phyloP scores from a whole-genome alignment of 2,113 vertebrate species.

The Neolamprologus fasciatus region DNA sequence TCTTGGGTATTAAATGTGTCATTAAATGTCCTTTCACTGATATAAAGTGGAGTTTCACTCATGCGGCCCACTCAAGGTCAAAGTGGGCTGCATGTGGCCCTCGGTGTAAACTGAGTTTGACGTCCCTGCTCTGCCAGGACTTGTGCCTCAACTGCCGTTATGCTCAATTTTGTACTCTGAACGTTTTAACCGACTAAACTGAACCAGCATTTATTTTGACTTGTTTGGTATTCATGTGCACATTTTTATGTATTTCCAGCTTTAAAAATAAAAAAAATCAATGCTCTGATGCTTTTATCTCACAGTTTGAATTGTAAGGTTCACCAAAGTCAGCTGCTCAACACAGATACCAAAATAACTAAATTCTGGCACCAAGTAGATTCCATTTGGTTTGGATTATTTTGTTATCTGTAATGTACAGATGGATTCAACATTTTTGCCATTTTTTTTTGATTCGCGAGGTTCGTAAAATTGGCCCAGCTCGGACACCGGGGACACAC shows the following conservation, averaged over 20 bases:
- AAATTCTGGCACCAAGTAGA: not conserved
- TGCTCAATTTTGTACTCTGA: not conserved
- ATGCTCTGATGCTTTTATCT: not conserved
- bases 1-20: not conserved
- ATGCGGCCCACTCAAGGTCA: not conserved
- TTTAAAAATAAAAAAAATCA: not conserved
- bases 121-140: not conserved
- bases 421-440: constrained; percentile 27
- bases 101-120: not conserved
- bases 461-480: constrained; percentile 4
- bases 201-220: not conserved
- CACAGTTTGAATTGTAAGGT: not conserved
- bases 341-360: constrained; percentile 27
- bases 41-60: not conserved
- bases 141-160: not conserved
- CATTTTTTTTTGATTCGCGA: constrained; percentile 19
- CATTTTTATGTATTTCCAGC: not conserved
- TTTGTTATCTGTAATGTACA: constrained; percentile 52
- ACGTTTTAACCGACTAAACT: not conserved
- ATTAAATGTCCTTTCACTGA: not conserved
- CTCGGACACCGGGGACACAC: constrained; percentile 12
- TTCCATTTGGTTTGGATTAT: constrained; percentile 36
- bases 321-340: constrained; percentile 7
- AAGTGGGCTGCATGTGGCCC: rapidly evolving
- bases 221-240: not conserved